Conservation (phyloP, 2,888 invertebrate genomes). For the Neoitamus cyanurus region DNA sequence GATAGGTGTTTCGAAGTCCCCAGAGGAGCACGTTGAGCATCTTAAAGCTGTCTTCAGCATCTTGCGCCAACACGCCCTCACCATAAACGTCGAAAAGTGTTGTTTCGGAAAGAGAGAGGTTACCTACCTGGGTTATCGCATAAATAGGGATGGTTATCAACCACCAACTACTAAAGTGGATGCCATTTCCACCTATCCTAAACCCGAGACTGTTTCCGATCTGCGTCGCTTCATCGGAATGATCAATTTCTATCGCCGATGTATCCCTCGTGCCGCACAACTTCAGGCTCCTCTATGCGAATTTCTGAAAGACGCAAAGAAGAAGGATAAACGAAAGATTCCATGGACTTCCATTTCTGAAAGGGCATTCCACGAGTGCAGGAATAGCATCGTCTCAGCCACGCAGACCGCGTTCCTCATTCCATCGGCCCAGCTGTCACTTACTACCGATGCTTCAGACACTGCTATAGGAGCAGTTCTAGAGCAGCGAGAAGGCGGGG, state of each 20-base stretch:
- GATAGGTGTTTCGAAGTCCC: too few species aligned
- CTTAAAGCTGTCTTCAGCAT: too few species aligned
- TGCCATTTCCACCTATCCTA: too few species aligned
- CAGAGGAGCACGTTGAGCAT: too few species aligned
- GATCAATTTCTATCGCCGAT: not conserved
- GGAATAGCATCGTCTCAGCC: not conserved
- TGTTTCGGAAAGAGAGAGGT: too few species aligned
- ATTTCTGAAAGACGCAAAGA: not conserved
- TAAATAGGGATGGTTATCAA: too few species aligned
- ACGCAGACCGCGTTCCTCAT: not conserved
- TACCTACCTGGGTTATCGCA: too few species aligned
- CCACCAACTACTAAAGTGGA: too few species aligned
- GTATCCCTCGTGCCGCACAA: not conserved
- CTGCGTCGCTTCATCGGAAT: too few species aligned
- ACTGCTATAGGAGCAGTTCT: slow-evolving; percentile 26
- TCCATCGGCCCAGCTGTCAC: not conserved
- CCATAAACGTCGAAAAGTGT: too few species aligned
- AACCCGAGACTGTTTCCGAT: too few species aligned
- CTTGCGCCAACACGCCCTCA: too few species aligned
- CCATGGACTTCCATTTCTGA: not conserved
- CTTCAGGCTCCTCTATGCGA: slow-evolving; percentile 2
- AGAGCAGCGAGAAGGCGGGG: not conserved
- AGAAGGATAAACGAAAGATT: slow-evolving; percentile 3
- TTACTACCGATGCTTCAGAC: slow-evolving; percentile 38
- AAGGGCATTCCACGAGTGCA: not conserved